Conservation (phyloP, 92 coral and sea anemone genomes). For the Palythoa grandis region DNA sequence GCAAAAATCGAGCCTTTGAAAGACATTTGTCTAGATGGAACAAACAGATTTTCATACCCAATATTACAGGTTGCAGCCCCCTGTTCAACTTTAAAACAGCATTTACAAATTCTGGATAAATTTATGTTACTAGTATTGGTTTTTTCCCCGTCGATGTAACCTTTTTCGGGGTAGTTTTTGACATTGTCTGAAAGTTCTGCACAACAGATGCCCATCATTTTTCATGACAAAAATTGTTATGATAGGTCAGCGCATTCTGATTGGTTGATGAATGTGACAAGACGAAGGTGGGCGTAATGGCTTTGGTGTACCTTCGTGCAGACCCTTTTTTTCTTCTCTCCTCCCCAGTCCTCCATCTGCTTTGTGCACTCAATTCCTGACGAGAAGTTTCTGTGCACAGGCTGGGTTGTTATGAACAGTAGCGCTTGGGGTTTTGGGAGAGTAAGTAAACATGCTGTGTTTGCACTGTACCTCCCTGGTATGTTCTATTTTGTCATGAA, state of each 20-base stretch:
- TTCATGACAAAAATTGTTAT: too few relatives aligned
- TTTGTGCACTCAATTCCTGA: too few relatives aligned
- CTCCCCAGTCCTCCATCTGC: too few relatives aligned
- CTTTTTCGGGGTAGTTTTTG: not conserved
- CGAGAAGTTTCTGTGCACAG: too few relatives aligned
- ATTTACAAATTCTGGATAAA: not conserved
- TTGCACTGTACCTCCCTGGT: too few relatives aligned
- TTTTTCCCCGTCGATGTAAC: not conserved
- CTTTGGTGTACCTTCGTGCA: not conserved
- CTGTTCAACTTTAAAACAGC: not conserved
- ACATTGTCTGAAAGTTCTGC: not conserved
- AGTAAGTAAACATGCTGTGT: too few relatives aligned
- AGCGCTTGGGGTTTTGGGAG: too few relatives aligned
- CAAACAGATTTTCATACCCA: constrained; percentile 18
- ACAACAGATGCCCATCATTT: not conserved
- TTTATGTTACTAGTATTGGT: not conserved
- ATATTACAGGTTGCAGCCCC: constrained; percentile 2
- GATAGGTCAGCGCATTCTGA: too few relatives aligned
- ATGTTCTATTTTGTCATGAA: too few relatives aligned
- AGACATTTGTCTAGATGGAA: constrained; percentile 2
- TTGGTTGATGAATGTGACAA: too few relatives aligned
- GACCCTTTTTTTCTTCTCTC: too few relatives aligned
- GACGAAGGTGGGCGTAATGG: not conserved
- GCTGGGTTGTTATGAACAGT: too few relatives aligned
- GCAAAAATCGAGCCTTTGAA: constrained; percentile 5